Base-by-base conservation (phyloP, 2,888 invertebrate genomes). In the Panzeria rudis region DNA sequence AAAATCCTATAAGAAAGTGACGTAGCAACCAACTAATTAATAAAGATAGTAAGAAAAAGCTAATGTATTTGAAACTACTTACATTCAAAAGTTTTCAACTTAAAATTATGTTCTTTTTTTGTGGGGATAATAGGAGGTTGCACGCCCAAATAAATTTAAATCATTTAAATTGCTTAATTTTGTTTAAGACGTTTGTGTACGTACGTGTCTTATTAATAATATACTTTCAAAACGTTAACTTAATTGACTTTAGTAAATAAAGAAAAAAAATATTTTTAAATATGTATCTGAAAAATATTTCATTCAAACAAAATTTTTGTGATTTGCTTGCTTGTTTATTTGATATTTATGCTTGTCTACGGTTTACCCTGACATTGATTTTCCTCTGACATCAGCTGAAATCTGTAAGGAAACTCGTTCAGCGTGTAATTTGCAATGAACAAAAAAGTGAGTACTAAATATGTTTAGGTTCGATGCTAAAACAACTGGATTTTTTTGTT, bases 301-400 rank as follows among this genome's bases (percentile, higher is more conserved):
- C 15, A 64, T 32, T 17, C 75, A 56, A 68, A 50, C 5, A 50
- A 50, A 17, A 35, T 0, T 9, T 20, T 32, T 44, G 29, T 50
- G 11, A 17, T 54, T 32, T 44, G 15, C 9, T 32, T 44, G 15
- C 9, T 29, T 54, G 32, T 32, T 29, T 44, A n/a, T 76, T 56
- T 44, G 56, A 61, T 77, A 64, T 73, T 80, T 72, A 25, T 66
- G 17, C 25, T 41, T 61, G 25, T 41, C 15, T 54, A 64, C 41
- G 38, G 73, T 85, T 85, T 59, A 78, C 86, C 87, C 82, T 87
- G 87, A 87, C 87, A 87, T 87, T 87, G 87, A 87, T 87, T 85
- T 87, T 83, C 76, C 56, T 64, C 81, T 84, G 84, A 86, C 86
- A 82, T 84, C 78, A 86, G 78, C 73, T 81, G 71, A 82, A 84